Base-by-base conservation (phyloP, 2,113 vertebrate species). In the Apteryx owenii region DNA sequence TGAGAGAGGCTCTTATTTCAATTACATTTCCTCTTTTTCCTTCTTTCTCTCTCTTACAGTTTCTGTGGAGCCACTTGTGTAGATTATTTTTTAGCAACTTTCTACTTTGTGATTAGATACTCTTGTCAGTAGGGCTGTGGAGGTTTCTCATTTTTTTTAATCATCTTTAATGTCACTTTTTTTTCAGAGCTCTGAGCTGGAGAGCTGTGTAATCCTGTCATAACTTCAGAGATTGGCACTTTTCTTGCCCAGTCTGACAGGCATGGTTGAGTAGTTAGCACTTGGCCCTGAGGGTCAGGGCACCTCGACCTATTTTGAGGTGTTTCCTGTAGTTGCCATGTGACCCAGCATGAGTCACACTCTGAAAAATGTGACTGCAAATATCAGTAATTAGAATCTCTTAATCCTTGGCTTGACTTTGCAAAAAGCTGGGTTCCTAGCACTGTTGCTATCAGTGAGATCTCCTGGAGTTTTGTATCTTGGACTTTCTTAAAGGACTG, bases 231-330 rank as follows among this genome's bases (percentile, higher is more conserved):
- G 87, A 46, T 82, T 33, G 92, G 58, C 60, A 38, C 62, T 94
- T 89, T 56, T 42, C 21, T 89, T 3, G 2, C 46, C 58, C 62
- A 42, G 1, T 80, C 58, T 78, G 81, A 82, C 84, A 81, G 64
- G 42, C 89, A 88, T 29, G 71, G 85, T 15, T 94, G 94, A 96
- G 81, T 64, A 89, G 81, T 88, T 91, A 5, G 7, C 78, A 82
- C 84, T 58, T 46, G 15, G 89, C 86, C 78, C 94, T 54, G 87
- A 58, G 87, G 81, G 75, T 93, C 94, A 89, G 93, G 94, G 87
- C 89, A 88, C 78, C 91, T 94, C 28, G 0, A 78, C 95, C 86
- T 75, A 1, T 90, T 92, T 92, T 60, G 80, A 33, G 58, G 70
- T 85, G 89, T 94, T 88, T 88, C 78, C 75, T 92, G 54, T 31